Evolutionary conservation across 2,888 invertebrate genomes (phyloP).

Genomic region (Hyposoter didymator): DNA sequence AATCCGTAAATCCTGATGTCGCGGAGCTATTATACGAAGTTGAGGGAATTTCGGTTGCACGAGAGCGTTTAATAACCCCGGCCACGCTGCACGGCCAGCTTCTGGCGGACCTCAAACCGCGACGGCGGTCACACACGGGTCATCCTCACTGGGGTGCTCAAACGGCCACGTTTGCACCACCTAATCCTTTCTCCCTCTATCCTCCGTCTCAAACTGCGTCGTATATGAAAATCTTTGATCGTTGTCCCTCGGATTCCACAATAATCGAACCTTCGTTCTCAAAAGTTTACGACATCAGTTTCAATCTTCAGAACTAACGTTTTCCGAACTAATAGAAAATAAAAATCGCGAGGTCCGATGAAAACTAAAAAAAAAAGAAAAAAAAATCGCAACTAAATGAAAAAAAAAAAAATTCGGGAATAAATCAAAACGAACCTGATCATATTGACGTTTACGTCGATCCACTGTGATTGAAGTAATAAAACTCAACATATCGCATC

Average conservation of each 20-base stretch:
- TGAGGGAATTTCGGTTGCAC: constrained; percentile 66
- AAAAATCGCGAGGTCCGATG: too few species aligned
- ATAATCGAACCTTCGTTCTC: not conserved
- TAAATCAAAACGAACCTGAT: not conserved
- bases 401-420: not conserved
- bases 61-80: constrained; percentile 81
- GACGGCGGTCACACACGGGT: constrained; percentile 77
- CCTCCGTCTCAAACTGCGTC: constrained; percentile 29
- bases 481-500: constrained; percentile 6
- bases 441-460: not conserved
- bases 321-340: not conserved
- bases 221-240: constrained; percentile 2
- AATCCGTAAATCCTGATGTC: constrained; percentile 24
- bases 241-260: not conserved
- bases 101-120: constrained; percentile 83
- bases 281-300: not conserved
- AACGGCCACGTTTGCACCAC: constrained; percentile 31
- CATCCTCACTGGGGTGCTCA: constrained; percentile 57
- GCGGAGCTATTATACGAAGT: constrained; percentile 44
- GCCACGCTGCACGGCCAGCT: constrained; percentile 73
- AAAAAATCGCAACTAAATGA: not conserved
- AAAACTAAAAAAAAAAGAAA: not conserved
- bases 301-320: not conserved
- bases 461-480: not conserved
- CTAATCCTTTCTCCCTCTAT: not conserved